Base-by-base conservation (phyloP, 2,113 vertebrate species). In the Gadus chalcogrammus region DNA sequence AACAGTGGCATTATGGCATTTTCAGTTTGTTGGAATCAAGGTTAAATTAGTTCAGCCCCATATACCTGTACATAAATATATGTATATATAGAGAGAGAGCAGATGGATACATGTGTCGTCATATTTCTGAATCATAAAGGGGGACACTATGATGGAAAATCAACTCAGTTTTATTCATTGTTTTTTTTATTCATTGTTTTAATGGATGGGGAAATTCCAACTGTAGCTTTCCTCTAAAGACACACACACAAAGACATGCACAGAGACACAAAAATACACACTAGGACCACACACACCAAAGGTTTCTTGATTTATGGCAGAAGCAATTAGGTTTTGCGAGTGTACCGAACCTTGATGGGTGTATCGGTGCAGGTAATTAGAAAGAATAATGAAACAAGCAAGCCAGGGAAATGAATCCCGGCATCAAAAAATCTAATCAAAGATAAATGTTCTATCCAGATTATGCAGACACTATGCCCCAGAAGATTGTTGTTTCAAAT, bases 361-460 rank as follows among this genome's bases (percentile, higher is more conserved):
- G 71, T 88, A 84, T 84, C 78, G 65, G 79, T 77, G 79, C 81
- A 90, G 87, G 88, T 91, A 91, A 91, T 91, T 91, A 90, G 80
- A 86, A 89, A 90, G 84, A 91, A 90, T 89, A 88, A 91, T 90
- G 87, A 87, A 91, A 91, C 72, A 81, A 81, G 67, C 24, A 70
- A 78, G 83, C 75, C 68, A 17, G 72, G 83, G 86, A 84, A 87
- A 89, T 82, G 75, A 87, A 88, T 91, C 82, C 81, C 72, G 76
- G 76, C 84, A 87, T 87, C 80, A 84, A 87, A 87, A 85, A 88
- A 87, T 84, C 81, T 79, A 90, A 90, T 90, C 86, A 88, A 87
- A 88, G 86, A 88, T 80, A 88, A 89, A 86, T 86, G 84, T 82
- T 82, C 82, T 87, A 82, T 86, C 89, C 82, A 79, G 84, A 82